Conservation (phyloP, 2,888 invertebrate species). For the Bombyx huttoni region DNA sequence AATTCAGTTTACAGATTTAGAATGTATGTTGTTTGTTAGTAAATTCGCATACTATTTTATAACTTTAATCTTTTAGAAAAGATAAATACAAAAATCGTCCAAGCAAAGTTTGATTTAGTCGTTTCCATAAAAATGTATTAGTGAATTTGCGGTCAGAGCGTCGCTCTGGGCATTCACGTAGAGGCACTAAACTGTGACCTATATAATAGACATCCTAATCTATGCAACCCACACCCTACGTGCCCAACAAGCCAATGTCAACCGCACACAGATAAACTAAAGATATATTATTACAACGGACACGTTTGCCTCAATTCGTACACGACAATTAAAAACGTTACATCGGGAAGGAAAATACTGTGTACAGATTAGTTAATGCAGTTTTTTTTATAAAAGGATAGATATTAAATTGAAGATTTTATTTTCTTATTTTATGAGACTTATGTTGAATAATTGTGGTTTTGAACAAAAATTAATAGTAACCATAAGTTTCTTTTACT, state of each 20-base stretch:
- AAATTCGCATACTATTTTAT: no score
- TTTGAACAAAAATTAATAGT: no score
- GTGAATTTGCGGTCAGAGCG: background rate
- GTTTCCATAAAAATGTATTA: background rate
- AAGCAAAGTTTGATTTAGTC: background rate
- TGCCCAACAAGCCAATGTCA: constrained; percentile 19
- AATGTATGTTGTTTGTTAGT: no score
- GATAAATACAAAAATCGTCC: background rate
- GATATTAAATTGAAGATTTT: no score
- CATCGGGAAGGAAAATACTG: background rate
- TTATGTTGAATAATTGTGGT: no score
- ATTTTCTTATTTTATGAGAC: no score
- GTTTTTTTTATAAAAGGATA: background rate
- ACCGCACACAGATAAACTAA: constrained; percentile 14
- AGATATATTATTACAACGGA: constrained; percentile 6
- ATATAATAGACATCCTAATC: constrained; percentile 32
- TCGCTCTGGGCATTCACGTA: constrained; percentile 13
- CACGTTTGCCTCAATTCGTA: constrained; percentile 2
- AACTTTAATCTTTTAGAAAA: background rate
- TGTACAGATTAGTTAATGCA: background rate
- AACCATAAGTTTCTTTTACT: no score
- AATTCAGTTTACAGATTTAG: no score
- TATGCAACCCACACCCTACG: constrained; percentile 35
- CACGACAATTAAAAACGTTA: background rate
- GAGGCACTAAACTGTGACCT: constrained; percentile 27